Evolutionary conservation across 92 coral and sea anemone species (phyloP), one percentile per base, ranked within the genome.

Genomic region (Parazoanthus swiftii): DNA sequence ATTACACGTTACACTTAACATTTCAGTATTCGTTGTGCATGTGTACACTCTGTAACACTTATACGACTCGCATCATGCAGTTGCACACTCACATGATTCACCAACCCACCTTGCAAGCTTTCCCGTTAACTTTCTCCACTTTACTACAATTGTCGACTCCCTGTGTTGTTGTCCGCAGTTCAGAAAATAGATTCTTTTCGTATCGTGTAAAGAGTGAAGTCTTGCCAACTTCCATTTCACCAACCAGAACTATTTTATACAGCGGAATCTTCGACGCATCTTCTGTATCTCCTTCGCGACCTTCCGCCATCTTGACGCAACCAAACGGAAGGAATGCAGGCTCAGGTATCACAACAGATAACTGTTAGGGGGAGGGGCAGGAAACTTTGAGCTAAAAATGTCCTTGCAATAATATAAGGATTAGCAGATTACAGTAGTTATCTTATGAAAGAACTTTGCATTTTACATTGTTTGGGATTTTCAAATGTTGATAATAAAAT

Each of bases 181-280:
- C 93, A 54, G 85, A 81, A 80, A 97, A 97, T 68, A 77, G 80
- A 74, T 91, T 90, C 67, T 86, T 91, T 70, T 97, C 92, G 59
- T 93, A 97, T 35, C 99, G 89, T 67, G 84, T 91, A 50, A 95
- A 96, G 38, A 96, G 89, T 4, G 98, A 93, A 14, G 99, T 93
- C 79, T 96, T 96, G 20, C 99, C 99, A 4, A 95, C 95, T 56
- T 98, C 99, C 18, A 92, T 85, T 29, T 96, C 98, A 8, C 99
- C 99, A 72, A 90, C 93, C 25, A 96, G 91, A 26, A 96, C 95
- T 36, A 95, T 88, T 91, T 96, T 96, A 77, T 93, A 96, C 35
- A 94, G 86, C 39, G 96, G 97, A 50, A 82, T 81, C 76, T 81
- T 87, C 3, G 51, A 15, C 46, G 74, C 63, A 14, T 70, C 78